Evolutionary conservation across 2,888 invertebrate genomes (phyloP), one percentile per base, ranked within the genome.

Genomic region (Ochropleura plecta): DNA sequence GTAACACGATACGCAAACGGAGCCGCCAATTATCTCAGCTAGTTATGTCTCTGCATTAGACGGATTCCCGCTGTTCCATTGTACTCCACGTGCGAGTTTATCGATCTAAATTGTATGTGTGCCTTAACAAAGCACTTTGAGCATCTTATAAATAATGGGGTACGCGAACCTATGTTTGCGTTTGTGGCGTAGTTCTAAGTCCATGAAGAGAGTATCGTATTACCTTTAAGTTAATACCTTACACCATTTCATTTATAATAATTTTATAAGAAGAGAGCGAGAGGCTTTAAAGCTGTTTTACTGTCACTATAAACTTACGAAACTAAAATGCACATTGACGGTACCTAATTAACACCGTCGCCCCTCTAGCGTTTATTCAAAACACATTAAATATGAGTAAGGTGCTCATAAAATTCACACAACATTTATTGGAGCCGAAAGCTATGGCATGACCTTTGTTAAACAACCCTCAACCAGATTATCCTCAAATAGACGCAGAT

Each of bases 1-100:
- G 73, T 78, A 73, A 78, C 55, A 55, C 68, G 72, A 84, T 81
- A 75, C 77, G 81, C 59, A 80, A 73, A 76, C 55, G 44, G 70
- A 66, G 63, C 57, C 70, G 60, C 62, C 81, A 77, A 83, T 83
- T 80, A 77, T 69, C 49, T n/a, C 12, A 53, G 68, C 71, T 77
- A 65, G 70, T 70, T 77, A 77, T 59, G 67, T 62, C 60, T 14
- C 62, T 78, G 71, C 73, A 83, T 80, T 69, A 65, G 69, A 69
- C 53, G 70, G 67, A 64, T 68, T 70, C 71, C 69, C 59, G 70
- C 64, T 66, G 69, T 60, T 70, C 60, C 60, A 55, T 51, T 65
- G 40, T 81, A 67, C 59, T 53, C 46, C 53, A 64, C 55, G 8
- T 65, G 44, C 55, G 16, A 49, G 14, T 55, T 53, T 70, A 79